Percentiles rank a stretch among this genome's conserved stretches.
These are phyloP conservation scores for Hipposideros larvatus DNA, from an alignment of 2,797 vertebrate genomes.

Conservation along the genomic window DNA sequence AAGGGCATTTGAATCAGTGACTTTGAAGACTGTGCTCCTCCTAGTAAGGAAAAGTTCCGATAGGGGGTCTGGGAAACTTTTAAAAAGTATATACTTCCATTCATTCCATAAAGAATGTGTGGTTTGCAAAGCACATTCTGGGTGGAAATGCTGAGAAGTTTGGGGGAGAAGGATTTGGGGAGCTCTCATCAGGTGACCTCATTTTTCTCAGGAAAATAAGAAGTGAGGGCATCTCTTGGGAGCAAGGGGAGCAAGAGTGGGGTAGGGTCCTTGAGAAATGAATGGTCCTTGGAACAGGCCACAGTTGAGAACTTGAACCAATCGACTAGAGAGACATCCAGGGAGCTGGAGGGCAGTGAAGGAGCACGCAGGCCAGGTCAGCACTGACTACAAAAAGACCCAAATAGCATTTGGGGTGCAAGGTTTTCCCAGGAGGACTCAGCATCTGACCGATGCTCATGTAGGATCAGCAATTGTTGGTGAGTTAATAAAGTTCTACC, in stretches of 20 bases:
- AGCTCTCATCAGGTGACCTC: background rate
- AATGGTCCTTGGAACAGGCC: background rate
- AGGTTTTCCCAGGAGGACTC: background rate
- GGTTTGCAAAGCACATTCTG: background rate
- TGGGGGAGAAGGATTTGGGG: background rate
- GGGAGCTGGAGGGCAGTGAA: background rate
- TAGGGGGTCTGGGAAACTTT: background rate
- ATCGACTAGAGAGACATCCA: background rate
- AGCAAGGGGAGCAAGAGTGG: background rate
- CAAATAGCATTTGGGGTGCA: background rate
- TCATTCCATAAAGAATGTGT: background rate
- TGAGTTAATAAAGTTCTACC: background rate
- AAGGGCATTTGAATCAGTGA: background rate
- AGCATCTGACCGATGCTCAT: background rate
- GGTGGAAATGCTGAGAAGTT: background rate
- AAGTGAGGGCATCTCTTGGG: background rate
- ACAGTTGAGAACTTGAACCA: background rate
- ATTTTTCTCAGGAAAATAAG: conserved; percentile 51
- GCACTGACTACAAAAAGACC: background rate
- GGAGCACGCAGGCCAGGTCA: fast-evolving
- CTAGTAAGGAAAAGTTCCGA: background rate
- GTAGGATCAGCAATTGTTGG: background rate
- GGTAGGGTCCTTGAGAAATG: background rate
- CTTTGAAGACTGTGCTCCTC: background rate
- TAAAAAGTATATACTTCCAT: background rate